Conservation (phyloP, 2,113 vertebrate species). For the Macrotus californicus region DNA sequence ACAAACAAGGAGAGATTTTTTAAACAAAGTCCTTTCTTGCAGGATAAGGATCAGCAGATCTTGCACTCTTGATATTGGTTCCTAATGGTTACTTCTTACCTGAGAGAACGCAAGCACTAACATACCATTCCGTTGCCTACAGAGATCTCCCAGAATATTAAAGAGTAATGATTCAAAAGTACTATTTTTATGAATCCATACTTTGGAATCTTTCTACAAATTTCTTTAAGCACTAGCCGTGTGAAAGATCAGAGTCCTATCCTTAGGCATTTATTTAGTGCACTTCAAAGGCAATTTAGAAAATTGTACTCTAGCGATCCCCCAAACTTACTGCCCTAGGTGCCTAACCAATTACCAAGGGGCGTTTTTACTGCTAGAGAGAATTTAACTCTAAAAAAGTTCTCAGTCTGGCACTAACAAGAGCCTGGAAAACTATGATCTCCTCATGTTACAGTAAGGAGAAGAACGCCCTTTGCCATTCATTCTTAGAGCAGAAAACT, state of each 20-base stretch:
- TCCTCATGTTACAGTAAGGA: slow-evolving; percentile 59
- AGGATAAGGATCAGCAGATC: neutral
- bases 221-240: neutral
- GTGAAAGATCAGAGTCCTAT: neutral
- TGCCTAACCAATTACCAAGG: neutral
- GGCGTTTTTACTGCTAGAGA: neutral
- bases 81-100: neutral
- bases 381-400: slow-evolving; percentile 14
- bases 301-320: neutral
- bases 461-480: slow-evolving; percentile 49
- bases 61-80: neutral
- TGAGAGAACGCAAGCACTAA: neutral
- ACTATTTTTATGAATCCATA: neutral
- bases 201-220: neutral
- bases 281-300: slow-evolving; percentile 2
- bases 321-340: neutral
- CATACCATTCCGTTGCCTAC: neutral
- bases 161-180: neutral
- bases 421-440: slow-evolving; percentile 65
- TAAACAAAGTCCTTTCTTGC: neutral
- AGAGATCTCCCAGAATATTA: neutral
- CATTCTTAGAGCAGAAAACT: slow-evolving; percentile 53
- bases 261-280: neutral
- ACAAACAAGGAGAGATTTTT: neutral
- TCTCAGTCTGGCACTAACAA: slow-evolving; percentile 64